Evolutionary conservation across 1,140 invertebrate species (phyloP).

Genomic region (Orussus abietinus): DNA sequence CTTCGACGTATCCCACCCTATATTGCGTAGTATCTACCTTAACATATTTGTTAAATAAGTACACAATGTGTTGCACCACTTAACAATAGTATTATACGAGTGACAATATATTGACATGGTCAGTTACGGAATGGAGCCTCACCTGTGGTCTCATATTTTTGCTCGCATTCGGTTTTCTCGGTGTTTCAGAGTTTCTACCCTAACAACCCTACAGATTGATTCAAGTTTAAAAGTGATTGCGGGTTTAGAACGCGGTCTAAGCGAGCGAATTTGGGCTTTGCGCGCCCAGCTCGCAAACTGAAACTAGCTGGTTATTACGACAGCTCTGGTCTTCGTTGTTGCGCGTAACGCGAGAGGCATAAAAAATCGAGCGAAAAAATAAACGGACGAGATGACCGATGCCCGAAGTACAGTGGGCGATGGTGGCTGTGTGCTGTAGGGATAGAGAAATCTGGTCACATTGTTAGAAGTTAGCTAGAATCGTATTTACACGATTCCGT

Average conservation of each 20-base stretch:
- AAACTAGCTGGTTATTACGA: slow-evolving; percentile 5
- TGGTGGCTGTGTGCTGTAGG: slow-evolving; percentile 50
- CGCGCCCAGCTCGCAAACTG: slow-evolving; percentile 48
- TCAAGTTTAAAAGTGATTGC: slow-evolving; percentile 26
- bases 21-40: too few species aligned
- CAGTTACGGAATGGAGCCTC: slow-evolving; percentile 46
- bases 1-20: too few species aligned
- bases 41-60: too few species aligned
- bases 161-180: slow-evolving; percentile 42
- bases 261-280: slow-evolving; percentile 48
- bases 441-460: slow-evolving; percentile 52
- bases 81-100: slow-evolving; percentile 6
- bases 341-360: slow-evolving; percentile 43
- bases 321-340: slow-evolving; percentile 38
- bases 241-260: slow-evolving; percentile 53
- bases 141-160: slow-evolving; percentile 46
- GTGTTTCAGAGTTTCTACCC: slow-evolving; percentile 29
- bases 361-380: slow-evolving; percentile 43
- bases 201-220: slow-evolving; percentile 14
- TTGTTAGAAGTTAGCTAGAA: slow-evolving; percentile 37
- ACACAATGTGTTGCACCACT: slow-evolving; percentile 1
- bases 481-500: too few species aligned
- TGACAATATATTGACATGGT: slow-evolving; percentile 34
- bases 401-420: slow-evolving; percentile 44
- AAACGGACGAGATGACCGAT: slow-evolving; percentile 44